Conservation (phyloP, 2,797 vertebrate genomes). For the Pangasius mekongensis region DNA sequence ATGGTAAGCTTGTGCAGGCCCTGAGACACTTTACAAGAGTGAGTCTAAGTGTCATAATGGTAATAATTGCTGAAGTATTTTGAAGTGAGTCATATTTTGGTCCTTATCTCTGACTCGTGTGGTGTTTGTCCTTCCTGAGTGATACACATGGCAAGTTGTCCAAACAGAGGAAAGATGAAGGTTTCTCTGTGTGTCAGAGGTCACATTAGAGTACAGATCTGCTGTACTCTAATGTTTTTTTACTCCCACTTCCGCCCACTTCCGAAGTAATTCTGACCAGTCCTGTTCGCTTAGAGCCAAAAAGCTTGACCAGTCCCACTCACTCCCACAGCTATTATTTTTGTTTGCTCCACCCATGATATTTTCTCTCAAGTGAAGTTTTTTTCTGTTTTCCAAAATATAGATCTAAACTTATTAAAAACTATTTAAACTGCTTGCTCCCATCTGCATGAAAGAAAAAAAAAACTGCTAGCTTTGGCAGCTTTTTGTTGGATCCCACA, state of each 20-base stretch:
- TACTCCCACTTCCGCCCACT: not conserved
- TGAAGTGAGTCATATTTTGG: not conserved
- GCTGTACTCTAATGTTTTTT: no score
- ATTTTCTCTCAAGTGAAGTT: not conserved
- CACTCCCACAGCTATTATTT: not conserved
- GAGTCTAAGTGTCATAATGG: not conserved
- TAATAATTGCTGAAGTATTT: not conserved
- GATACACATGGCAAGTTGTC: not conserved
- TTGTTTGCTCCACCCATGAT: not conserved
- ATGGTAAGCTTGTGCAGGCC: not conserved
- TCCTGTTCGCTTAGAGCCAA: not conserved
- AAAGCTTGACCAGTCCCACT: not conserved
- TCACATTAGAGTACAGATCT: not conserved
- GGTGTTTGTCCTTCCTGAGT: not conserved
- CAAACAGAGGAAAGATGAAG: not conserved
- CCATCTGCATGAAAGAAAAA: no score
- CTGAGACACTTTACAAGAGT: not conserved
- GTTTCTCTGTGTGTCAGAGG: not conserved
- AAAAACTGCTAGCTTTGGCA: no score
- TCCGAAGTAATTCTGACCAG: not conserved
- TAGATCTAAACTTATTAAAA: no score
- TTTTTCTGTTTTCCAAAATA: not conserved
- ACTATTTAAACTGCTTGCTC: not conserved
- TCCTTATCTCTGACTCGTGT: not conserved
- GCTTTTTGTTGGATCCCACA: not conserved